Base-by-base conservation (phyloP, 53 echinoderm and acorn worm species). In the Henricia sp. region DNA sequence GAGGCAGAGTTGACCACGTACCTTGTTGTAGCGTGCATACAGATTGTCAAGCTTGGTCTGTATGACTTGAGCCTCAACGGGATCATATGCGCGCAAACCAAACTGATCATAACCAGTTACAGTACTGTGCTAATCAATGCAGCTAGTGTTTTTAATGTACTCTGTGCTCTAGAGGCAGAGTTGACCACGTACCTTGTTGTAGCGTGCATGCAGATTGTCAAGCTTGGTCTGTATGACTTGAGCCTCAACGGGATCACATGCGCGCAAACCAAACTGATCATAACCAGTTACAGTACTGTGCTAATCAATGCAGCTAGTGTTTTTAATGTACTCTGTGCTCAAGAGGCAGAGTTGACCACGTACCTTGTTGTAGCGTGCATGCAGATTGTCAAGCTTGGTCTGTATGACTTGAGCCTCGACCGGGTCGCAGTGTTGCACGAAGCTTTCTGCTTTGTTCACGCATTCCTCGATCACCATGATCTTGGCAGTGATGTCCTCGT, bases 171-270 rank as follows among this genome's bases (percentile, higher is more conserved):
- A n/a, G n/a, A n/a, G n/a, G n/a, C n/a, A n/a, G n/a, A n/a, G n/a
- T n/a, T n/a, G n/a, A n/a, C n/a, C n/a, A 52, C 65, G 2, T 89
- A 93, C 93, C 91, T 95, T 85, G 2, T 89, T 63, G 68, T 85
- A 90, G 77, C 94, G 88, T 11, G 93, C 60, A 58, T 97, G 90
- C 21, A 97, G 90, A 16, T 85, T 48, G 43, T 97, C 92, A 59
- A 97, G 86, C 68, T 94, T 97, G 74, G 87, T 67, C 46, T 88
- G 85, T 80, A 97, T 88, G 86, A 92, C 88, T 4, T 54, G 67
- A 30, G 92, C 94, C 44, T 92, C 96, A 59, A 91, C 90, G 3
- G 99, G 99, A 28, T 88, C 88, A 52, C 94, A 92, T 28, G 84
- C 87, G 84, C 89, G 74, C 17, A n/a, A n/a, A n/a, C n/a, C n/a